Percentiles rank a stretch among this genome's conserved stretches.
phyloP scores from a whole-genome alignment of 2,113 vertebrate genomes.

The Petromus typicus region DNA sequence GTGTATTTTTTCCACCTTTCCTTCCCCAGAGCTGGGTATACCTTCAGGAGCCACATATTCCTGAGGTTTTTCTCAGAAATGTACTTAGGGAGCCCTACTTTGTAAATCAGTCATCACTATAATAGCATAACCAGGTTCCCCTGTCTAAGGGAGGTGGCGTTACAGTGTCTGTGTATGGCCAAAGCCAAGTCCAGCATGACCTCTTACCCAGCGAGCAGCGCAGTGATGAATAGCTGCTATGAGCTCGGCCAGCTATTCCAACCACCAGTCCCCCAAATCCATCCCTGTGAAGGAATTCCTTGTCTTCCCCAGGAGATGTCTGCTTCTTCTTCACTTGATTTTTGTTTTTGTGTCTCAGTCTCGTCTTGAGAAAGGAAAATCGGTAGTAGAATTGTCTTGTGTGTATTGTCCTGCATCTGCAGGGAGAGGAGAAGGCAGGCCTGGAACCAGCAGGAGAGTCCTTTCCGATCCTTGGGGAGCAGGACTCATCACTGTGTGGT shows the following conservation, averaged over 20 bases:
- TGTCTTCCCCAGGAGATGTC: rapidly evolving
- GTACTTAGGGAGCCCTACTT: background rate
- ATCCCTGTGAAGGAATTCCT: background rate
- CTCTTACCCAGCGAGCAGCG: background rate
- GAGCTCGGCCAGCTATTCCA: background rate
- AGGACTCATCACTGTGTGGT: background rate
- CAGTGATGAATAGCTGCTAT: background rate
- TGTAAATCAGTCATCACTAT: background rate
- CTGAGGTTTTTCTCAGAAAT: background rate
- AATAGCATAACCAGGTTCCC: background rate
- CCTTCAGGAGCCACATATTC: background rate
- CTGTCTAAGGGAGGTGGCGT: background rate
- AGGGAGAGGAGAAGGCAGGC: background rate
- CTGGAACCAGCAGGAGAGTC: background rate
- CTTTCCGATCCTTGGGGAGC: background rate
- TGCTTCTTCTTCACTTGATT: background rate
- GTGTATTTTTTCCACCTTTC: background rate
- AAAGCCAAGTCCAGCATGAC: background rate
- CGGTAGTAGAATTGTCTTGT: background rate
- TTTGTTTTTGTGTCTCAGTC: background rate
- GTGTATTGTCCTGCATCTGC: background rate
- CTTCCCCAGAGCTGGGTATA: background rate
- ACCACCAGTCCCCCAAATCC: background rate
- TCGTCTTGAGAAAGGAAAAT: constrained; percentile 3
- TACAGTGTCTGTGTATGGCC: rapidly evolving